These are phyloP conservation scores for Sakesphorus luctuosus DNA, from an alignment of 2,113 vertebrate genomes.

Conservation along the genomic window DNA sequence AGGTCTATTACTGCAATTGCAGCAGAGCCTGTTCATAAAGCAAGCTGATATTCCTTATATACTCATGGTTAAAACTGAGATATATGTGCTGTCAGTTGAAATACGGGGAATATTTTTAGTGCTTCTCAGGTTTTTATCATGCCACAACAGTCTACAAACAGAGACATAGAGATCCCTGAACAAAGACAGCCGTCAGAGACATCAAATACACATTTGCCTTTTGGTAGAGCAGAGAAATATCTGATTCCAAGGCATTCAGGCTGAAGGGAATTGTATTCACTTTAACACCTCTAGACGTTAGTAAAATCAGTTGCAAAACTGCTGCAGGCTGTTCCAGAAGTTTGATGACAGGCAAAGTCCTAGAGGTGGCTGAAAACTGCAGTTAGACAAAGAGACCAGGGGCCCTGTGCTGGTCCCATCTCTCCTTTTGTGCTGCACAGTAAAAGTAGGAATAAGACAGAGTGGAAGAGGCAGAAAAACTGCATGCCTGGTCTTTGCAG, in stretches of 20 bases:
- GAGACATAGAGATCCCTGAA: not conserved
- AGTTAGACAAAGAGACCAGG: not conserved
- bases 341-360: not conserved
- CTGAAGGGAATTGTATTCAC: conserved; percentile 11
- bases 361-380: not conserved
- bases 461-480: not conserved
- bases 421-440: not conserved
- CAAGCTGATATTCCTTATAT: conserved; percentile 10
- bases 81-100: conserved; percentile 17
- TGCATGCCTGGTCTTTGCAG: not conserved
- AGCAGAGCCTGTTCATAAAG: conserved; percentile 9
- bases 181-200: not conserved
- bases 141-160: not conserved
- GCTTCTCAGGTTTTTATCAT: not conserved
- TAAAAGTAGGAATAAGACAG: not conserved
- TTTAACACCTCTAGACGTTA: not conserved
- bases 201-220: conserved; percentile 12
- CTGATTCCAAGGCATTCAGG: not conserved
- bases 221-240: not conserved
- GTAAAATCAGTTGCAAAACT: not conserved
- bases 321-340: not conserved
- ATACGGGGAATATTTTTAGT: not conserved
- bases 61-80: not conserved
- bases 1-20: not conserved
- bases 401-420: not conserved